Base-by-base conservation (phyloP, 2,888 invertebrate species). In the Argyresthia goedartella region DNA sequence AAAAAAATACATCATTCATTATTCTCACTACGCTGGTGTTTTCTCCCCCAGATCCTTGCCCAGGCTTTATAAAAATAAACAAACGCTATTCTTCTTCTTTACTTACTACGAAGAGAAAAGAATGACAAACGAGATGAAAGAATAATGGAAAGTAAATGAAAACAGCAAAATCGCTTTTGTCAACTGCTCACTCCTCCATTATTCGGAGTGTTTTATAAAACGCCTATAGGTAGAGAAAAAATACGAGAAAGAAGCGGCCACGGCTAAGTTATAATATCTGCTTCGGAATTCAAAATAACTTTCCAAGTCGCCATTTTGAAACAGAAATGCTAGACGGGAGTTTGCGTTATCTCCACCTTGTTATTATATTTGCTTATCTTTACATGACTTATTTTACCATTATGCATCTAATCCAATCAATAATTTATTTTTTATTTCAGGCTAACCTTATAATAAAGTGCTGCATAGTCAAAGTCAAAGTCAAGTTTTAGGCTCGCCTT, bases 121-220 rank as follows among this genome's bases (percentile, higher is more conserved):
- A 81, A 80, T 81, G 80, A 81, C 79, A 80, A 81, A 81, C 76
- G 80, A 79, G 80, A 76, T 78, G 61, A 76, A 77, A 74, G 76
- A 81, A 79, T 80, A 81, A 81, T 81, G 77, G 78, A 78, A 79
- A 80, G 81, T 81, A 81, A 81, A 81, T 81, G 79, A 81, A 80
- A 78, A 81, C 78, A 75, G 77, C 68, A 73, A 78, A 81, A 79
- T 81, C 78, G 73, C 76, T 75, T 81, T 81, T 79, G 76, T 78
- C 76, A 75, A 73, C 73, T 73, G 76, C 67, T 76, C 72, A 34
- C 13, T 25, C 25, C 25, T 25, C 47, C 70, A 68, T 72, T 70
- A 66, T 65, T 64, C 66, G 47, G 35, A 13, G 47, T 72, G 60
- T 67, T 68, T 69, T 65, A 64, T 66, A 47, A 34, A 47, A 35